A percentile compares a stretch with the other conserved stretches of the same genome.
Evolutionary conservation across 2,888 invertebrate species (phyloP).

Genomic region (Agrochola macilenta): DNA sequence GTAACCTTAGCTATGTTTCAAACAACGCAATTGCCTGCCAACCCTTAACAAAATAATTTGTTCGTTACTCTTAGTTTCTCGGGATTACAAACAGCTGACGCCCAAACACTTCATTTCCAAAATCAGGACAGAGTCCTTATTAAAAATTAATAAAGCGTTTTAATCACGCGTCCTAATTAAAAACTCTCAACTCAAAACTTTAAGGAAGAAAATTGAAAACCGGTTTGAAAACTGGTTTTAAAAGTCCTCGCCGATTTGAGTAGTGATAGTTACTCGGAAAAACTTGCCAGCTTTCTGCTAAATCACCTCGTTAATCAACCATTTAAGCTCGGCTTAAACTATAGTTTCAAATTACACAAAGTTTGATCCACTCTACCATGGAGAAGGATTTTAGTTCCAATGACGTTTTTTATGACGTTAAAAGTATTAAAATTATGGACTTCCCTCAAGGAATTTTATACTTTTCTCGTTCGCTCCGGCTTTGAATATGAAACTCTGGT

Average conservation of each 20-base stretch:
- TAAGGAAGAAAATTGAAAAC: constrained; percentile 61
- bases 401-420: constrained; percentile 62
- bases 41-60: constrained; percentile 6
- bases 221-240: constrained; percentile 46
- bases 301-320: constrained; percentile 82
- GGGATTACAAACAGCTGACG: constrained; percentile 32
- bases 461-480: constrained; percentile 43
- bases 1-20: neutral
- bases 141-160: constrained; percentile 56
- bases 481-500: constrained; percentile 59
- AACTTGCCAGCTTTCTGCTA: constrained; percentile 73
- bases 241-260: constrained; percentile 60
- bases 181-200: constrained; percentile 56
- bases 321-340: constrained; percentile 80
- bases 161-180: constrained; percentile 58
- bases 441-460: constrained; percentile 54
- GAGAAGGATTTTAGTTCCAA: constrained; percentile 61
- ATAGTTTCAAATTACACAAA: constrained; percentile 79
- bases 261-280: constrained; percentile 66
- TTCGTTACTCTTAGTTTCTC: constrained; percentile 3
- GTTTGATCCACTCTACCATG: constrained; percentile 70
- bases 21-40: neutral
- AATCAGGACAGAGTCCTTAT: constrained; percentile 43
- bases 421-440: constrained; percentile 60
- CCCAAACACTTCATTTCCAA: constrained; percentile 43